Percentiles rank a stretch among this genome's conserved stretches.
These are phyloP conservation scores for Pongo pygmaeus DNA, from an alignment of 2,113 vertebrate species.

Conservation along the genomic window DNA sequence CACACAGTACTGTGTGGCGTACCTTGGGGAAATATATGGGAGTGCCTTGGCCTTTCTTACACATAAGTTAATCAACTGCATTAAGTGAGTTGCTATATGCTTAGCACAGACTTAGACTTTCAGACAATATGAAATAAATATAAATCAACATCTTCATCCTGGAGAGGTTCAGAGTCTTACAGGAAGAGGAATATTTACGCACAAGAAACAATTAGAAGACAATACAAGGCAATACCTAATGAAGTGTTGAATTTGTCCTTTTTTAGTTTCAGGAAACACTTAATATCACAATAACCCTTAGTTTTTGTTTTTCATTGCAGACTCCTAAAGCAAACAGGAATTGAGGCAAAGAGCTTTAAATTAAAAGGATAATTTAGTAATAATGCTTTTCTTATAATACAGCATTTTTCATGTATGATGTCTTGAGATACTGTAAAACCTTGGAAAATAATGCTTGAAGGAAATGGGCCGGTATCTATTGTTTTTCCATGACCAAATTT, in stretches of 20 bases:
- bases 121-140: background rate
- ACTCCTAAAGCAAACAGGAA: conserved; percentile 65
- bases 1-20: background rate
- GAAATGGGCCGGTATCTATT: background rate
- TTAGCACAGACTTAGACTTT: background rate
- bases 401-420: background rate
- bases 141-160: background rate
- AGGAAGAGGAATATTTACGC: conserved; percentile 32
- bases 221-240: conserved; percentile 28
- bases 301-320: conserved; percentile 46
- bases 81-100: background rate
- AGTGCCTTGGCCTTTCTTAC: background rate
- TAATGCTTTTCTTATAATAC: conserved; percentile 10
- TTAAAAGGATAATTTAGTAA: conserved; percentile 12
- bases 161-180: conserved; percentile 25
- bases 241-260: background rate
- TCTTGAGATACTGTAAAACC: conserved; percentile 24
- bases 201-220: conserved; percentile 63
- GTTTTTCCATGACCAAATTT: background rate
- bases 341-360: conserved; percentile 26
- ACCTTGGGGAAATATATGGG: background rate
- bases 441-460: conserved; percentile 34
- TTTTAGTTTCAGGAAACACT: conserved; percentile 44
- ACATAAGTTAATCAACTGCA: background rate
- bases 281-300: background rate